Evolutionary conservation across 2,113 vertebrate genomes (phyloP).

Genomic region (Crotalus horridus): DNA sequence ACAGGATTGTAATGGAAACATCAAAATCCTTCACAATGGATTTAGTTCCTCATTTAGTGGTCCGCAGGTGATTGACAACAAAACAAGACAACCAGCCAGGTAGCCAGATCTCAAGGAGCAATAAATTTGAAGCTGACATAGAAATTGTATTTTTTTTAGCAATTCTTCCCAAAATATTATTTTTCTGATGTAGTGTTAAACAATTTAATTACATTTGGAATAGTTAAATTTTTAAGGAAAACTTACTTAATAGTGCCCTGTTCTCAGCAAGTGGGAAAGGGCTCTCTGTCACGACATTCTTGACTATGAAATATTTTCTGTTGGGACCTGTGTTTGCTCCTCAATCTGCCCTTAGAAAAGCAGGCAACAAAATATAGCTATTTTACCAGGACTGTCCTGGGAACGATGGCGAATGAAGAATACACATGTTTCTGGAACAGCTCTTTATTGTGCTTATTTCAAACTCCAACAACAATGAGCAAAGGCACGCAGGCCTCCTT

Average conservation of each 20-base stretch:
- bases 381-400: neutral
- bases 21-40: neutral
- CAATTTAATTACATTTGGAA: neutral
- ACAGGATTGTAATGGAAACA: neutral
- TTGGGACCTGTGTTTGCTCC: neutral
- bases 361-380: neutral
- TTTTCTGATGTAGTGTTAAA: no score
- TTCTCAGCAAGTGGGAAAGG: neutral
- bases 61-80: neutral
- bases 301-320: neutral
- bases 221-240: neutral
- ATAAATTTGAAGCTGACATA: neutral
- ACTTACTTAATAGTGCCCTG: neutral
- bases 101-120: neutral
- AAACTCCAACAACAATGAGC: no score
- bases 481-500: no score
- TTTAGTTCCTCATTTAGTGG: neutral
- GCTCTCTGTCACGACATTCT: neutral
- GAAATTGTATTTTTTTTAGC: neutral
- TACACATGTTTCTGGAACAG: no score
- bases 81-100: neutral
- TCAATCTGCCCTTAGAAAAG: neutral
- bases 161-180: neutral
- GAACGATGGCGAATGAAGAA: no score
- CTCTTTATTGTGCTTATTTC: no score